These are phyloP conservation scores for Perithous albicinctus DNA, from an alignment of 2,888 invertebrate genomes.

Conservation along the genomic window DNA sequence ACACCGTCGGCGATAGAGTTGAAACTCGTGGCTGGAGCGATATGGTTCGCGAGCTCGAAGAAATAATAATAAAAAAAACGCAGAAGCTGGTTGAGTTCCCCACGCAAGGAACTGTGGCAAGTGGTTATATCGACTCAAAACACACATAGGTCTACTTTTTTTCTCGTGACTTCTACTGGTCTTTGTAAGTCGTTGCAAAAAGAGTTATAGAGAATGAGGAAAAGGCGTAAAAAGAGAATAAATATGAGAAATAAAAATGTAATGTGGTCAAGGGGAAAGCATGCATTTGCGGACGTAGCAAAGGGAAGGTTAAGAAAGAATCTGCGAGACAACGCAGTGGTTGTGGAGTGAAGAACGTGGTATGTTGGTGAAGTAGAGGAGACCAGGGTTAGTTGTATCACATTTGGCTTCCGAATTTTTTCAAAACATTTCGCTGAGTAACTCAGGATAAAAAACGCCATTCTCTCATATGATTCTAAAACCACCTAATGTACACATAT, in stretches of 20 bases:
- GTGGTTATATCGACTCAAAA: not conserved
- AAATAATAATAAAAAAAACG: constrained; percentile 4
- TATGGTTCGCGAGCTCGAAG: constrained; percentile 31
- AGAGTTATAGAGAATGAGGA: constrained; percentile 7
- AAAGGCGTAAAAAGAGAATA: not conserved
- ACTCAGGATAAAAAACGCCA: too few species aligned
- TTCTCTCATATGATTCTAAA: too few species aligned
- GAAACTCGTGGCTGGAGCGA: constrained; percentile 42
- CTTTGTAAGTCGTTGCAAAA: not conserved
- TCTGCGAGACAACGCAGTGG: constrained; percentile 19
- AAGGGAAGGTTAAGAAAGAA: not conserved
- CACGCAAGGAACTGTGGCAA: constrained; percentile 35
- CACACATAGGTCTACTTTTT: not conserved
- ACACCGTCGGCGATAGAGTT: constrained; percentile 49
- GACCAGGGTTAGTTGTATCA: too few species aligned
- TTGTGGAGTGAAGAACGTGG: not conserved
- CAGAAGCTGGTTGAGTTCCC: not conserved
- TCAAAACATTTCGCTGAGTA: too few species aligned
- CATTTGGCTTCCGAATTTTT: too few species aligned
- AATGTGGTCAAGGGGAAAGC: not conserved
- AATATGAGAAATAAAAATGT: constrained; percentile 7
- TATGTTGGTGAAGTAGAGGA: too few species aligned
- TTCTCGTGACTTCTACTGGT: constrained; percentile 11
- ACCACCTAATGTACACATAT: too few species aligned
- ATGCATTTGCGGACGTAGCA: not conserved